phyloP scores from a whole-genome alignment of 2,797 vertebrate genomes.

The Enoplosus armatus region DNA sequence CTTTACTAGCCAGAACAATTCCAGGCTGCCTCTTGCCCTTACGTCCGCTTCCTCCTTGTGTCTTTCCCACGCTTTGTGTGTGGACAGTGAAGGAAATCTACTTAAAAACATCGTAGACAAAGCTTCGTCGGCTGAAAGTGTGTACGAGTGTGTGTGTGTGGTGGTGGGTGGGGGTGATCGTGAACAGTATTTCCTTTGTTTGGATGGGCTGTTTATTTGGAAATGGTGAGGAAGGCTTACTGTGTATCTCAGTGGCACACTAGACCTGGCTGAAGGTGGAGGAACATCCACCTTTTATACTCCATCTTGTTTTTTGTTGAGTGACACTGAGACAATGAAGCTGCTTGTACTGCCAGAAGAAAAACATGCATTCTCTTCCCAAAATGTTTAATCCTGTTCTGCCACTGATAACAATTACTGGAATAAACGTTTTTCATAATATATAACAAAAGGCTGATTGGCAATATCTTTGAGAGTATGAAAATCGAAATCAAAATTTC shows the following conservation, averaged over 20 bases:
- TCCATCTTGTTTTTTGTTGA: conserved; percentile 57
- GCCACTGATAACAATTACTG: conserved; percentile 54
- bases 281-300: conserved; percentile 77
- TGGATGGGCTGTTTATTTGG: conserved; percentile 83
- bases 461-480: conserved; percentile 16
- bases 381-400: conserved; percentile 66
- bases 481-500: neutral
- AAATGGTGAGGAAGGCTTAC: conserved; percentile 69
- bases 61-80: conserved; percentile 88
- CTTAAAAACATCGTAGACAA: conserved; percentile 84
- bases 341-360: conserved; percentile 47
- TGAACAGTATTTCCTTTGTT: conserved; percentile 83
- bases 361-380: conserved; percentile 56
- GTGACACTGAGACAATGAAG: conserved; percentile 63
- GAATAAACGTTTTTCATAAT: conserved; percentile 45
- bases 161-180: conserved; percentile 12
- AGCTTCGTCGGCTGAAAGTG: conserved; percentile 68
- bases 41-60: conserved; percentile 87
- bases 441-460: conserved; percentile 29
- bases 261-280: conserved; percentile 73
- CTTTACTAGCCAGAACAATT: conserved; percentile 88
- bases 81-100: conserved; percentile 88
- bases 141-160: conserved; percentile 39
- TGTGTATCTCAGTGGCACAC: conserved; percentile 66
- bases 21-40: conserved; percentile 85